Percentiles rank a stretch among this genome's conserved stretches.
Evolutionary conservation across 1,140 invertebrate species (phyloP).

Genomic region (Capitella teleta): DNA sequence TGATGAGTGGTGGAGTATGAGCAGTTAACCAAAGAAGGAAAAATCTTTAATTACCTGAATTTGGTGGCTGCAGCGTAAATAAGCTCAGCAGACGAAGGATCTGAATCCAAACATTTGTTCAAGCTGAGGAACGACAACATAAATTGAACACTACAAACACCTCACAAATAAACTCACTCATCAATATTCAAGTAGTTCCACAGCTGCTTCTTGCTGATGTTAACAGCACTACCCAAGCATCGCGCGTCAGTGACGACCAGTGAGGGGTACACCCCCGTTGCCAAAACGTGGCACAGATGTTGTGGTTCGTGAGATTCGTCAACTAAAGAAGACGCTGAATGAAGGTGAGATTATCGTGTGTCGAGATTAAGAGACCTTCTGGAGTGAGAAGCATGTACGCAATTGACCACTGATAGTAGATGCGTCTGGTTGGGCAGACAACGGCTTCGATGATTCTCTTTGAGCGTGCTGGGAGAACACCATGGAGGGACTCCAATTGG

Average conservation of each 20-base stretch:
- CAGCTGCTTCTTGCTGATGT: constrained; percentile 39
- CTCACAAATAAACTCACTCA: constrained; percentile 19
- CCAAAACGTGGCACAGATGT: constrained; percentile 33
- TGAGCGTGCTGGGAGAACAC: constrained; percentile 31
- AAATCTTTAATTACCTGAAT: not conserved
- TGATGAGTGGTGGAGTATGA: too few relatives aligned
- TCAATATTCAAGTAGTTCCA: constrained; percentile 38
- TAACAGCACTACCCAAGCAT: constrained; percentile 30
- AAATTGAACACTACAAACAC: not conserved
- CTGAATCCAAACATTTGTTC: constrained; percentile 35
- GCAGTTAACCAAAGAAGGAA: not conserved
- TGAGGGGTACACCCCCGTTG: constrained; percentile 36
- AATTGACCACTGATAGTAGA: constrained; percentile 35
- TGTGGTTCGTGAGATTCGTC: too few relatives aligned
- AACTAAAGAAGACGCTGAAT: too few relatives aligned
- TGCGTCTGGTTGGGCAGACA: constrained; percentile 25
- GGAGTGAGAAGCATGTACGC: constrained; percentile 35
- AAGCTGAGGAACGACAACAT: constrained; percentile 18
- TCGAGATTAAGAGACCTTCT: constrained; percentile 16
- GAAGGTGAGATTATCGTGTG: not conserved
- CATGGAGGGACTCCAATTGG: constrained; percentile 25
- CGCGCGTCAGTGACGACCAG: constrained; percentile 36
- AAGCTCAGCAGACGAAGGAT: constrained; percentile 35
- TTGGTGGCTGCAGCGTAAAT: constrained; percentile 32
- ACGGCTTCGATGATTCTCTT: constrained; percentile 25